phyloP scores from a whole-genome alignment of 1,140 invertebrate species.

The Pseudomyrmex sp. region DNA sequence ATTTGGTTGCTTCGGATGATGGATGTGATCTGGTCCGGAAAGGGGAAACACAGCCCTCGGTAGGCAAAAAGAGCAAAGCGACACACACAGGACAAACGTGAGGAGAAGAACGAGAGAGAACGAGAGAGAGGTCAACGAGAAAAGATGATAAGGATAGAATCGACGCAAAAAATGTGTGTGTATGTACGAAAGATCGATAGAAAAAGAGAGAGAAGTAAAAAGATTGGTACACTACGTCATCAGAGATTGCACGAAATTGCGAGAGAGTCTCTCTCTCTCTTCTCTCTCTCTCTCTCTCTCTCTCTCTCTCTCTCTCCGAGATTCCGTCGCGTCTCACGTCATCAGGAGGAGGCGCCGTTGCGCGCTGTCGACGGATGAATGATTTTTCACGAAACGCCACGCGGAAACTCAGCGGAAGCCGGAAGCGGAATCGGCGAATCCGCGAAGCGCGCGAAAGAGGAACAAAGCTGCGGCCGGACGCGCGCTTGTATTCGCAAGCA shows the following conservation, averaged over 20 bases:
- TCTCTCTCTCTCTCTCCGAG: background rate
- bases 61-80: conserved; percentile 16
- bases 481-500: conserved; percentile 22
- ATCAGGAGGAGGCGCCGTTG: conserved; percentile 55
- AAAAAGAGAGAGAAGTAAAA: conserved; percentile 20
- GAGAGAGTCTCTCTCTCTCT: background rate
- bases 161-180: conserved; percentile 18
- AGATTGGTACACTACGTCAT: conserved; percentile 21
- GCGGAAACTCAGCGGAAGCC: conserved; percentile 72
- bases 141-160: conserved; percentile 28
- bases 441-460: conserved; percentile 47
- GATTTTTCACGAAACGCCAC: conserved; percentile 76
- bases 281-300: no score
- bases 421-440: conserved; percentile 70
- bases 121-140: conserved; percentile 15
- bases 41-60: background rate
- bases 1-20: conserved; percentile 75
- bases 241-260: conserved; percentile 36
- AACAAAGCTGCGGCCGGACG: conserved; percentile 54
- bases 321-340: conserved; percentile 62
- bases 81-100: background rate
- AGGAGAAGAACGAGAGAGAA: background rate
- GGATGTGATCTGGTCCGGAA: conserved; percentile 61
- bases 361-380: conserved; percentile 60
- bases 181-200: conserved; percentile 24